These are phyloP conservation scores for Syngnathoides biaculeatus DNA, from an alignment of 2,113 vertebrate species.

Conservation along the genomic window DNA sequence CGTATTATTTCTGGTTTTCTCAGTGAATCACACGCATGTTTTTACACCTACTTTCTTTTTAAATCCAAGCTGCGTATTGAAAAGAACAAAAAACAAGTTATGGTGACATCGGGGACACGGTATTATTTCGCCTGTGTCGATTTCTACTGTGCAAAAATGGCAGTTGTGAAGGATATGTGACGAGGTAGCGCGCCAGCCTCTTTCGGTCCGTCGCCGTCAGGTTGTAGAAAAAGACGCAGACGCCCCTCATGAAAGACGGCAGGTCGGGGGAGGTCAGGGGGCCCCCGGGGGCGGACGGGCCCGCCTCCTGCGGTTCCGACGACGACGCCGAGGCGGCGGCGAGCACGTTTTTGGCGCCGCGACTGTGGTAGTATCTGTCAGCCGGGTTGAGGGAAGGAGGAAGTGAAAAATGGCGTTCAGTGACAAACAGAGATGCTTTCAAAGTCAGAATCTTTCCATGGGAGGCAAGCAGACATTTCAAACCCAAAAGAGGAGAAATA, in stretches of 20 bases:
- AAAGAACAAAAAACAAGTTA: not conserved
- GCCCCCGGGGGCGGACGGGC: not conserved
- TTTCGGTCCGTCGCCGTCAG: slow-evolving; percentile 70
- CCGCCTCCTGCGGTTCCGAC: not conserved
- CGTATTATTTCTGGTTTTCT: no score
- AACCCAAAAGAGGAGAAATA: no score
- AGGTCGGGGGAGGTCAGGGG: slow-evolving; percentile 18
- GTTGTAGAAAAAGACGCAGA: slow-evolving; percentile 76
- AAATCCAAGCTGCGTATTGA: no score
- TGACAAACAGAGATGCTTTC: not conserved
- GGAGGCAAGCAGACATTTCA: no score
- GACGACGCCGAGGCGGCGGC: slow-evolving; percentile 10
- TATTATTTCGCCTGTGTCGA: not conserved
- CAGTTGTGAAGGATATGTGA: slow-evolving; percentile 74
- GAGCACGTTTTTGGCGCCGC: slow-evolving; percentile 29
- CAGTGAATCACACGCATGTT: no score
- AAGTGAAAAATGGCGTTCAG: not conserved
- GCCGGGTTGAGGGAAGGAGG: slow-evolving; percentile 32
- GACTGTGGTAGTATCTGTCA: slow-evolving; percentile 72
- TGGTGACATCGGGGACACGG: not conserved
- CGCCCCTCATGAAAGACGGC: slow-evolving; percentile 68
- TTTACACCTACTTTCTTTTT: no score
- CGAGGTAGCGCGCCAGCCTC: slow-evolving; percentile 67
- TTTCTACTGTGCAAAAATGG: not conserved
- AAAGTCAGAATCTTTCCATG: no score